Evolutionary conservation across 2,888 invertebrate species (phyloP), one percentile per base, ranked within the genome.

Genomic region (Erebia epiphron): DNA sequence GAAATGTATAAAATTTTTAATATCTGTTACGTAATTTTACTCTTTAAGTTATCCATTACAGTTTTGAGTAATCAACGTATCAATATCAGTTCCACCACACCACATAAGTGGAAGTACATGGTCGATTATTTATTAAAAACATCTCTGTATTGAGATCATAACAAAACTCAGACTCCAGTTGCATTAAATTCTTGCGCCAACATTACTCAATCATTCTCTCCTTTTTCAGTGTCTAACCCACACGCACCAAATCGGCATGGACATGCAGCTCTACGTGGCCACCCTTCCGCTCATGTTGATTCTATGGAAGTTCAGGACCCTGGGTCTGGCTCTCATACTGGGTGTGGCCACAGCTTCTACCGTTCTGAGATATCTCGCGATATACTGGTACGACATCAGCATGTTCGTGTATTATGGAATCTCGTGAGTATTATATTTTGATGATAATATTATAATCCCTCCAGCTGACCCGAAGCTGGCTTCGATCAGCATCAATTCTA

Each of bases 221-320:
- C 10, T 57, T 56, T 86, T 87, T 43, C 86, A 95, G 95, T 95
- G 95, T 76, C 83, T 94, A 2, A 94, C 94, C 8, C 94, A 94
- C 80, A 95, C 94, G 0, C 94, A 94, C 74, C 94, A 94, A 78
- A 87, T 95, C 71, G 94, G 94, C 13, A 93, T 94, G 80, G 95
- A 94, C 76, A 94, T 94, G 93, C 95, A 95, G 76, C 81, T 94
- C 21, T 94, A 94, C 83, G 83, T 94, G 5, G 87, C 92, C 0
- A 93, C 94, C 0, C 78, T 94, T 0, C 88, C 93, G 0, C 83
- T 94, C 49, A 91, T 94, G 85, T 81, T 90, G 69, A 54, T 94
- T 11, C 81, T 94, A n/a, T 93, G 94, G 90, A 88, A 87, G 75
- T 86, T 76, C 78, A 83, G 80, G 60, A 82, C 77, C 26, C 68